Conservation (phyloP, 1,140 invertebrate species). For the Lepidurus arcticus region DNA sequence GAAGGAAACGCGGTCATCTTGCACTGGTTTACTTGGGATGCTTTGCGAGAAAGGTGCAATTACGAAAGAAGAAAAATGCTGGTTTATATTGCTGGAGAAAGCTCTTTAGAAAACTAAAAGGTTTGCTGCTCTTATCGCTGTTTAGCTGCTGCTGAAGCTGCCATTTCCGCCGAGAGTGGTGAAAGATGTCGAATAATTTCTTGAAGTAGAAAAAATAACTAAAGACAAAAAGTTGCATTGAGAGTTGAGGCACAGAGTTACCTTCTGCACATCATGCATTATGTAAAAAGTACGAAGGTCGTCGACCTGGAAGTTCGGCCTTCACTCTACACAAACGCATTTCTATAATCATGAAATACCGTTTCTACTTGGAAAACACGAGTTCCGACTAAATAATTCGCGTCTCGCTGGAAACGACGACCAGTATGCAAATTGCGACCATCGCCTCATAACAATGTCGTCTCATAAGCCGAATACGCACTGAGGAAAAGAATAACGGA, state of each 20-base stretch:
- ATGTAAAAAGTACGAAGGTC: neutral
- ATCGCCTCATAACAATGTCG: no score
- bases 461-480: no score
- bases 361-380: neutral
- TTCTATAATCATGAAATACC: neutral
- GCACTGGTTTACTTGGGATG: neutral
- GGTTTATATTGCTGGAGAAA: conserved; percentile 8
- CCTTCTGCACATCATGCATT: neutral
- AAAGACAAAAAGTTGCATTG: neutral
- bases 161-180: neutral
- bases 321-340: neutral
- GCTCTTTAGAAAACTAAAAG: neutral
- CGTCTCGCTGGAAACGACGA: neutral
- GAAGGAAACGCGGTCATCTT: conserved; percentile 1
- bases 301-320: conserved; percentile 2
- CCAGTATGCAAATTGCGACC: neutral
- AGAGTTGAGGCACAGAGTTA: neutral
- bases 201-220: neutral
- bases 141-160: neutral
- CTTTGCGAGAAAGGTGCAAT: neutral
- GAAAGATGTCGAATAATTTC: neutral
- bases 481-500: no score
- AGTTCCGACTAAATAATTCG: neutral
- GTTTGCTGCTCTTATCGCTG: neutral
- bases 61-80: neutral